These are phyloP conservation scores for Drosophila tropicalis DNA, from an alignment of 1,140 invertebrate species.

Conservation along the genomic window DNA sequence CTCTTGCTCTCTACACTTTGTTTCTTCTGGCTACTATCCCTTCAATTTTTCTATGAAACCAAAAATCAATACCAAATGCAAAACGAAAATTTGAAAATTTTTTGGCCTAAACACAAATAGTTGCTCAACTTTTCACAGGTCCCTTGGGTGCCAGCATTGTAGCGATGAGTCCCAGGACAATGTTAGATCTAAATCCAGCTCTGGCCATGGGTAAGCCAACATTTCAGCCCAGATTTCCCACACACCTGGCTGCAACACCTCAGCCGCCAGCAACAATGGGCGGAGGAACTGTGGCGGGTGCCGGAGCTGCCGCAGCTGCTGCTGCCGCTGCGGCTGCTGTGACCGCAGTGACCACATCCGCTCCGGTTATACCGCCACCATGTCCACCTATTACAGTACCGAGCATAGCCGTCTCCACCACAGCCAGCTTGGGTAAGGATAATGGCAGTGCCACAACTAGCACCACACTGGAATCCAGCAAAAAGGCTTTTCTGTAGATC, in stretches of 20 bases:
- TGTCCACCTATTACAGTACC: constrained; percentile 40
- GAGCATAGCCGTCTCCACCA: constrained; percentile 71
- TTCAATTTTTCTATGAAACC: constrained; percentile 6
- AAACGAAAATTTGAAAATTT: constrained; percentile 24
- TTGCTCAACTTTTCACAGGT: constrained; percentile 82
- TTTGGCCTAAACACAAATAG: constrained; percentile 66
- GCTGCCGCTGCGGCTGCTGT: constrained; percentile 38
- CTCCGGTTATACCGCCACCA: constrained; percentile 13
- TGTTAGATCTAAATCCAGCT: constrained; percentile 82
- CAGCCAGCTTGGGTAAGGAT: constrained; percentile 66
- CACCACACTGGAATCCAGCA: constrained; percentile 63
- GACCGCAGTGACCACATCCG: constrained; percentile 26
- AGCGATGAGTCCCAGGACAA: constrained; percentile 82
- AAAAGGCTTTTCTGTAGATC: constrained; percentile 67
- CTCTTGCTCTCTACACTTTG: constrained; percentile 40
- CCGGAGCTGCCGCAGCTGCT: constrained; percentile 26
- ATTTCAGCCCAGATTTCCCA: constrained; percentile 80
- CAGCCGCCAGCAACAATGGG: constrained; percentile 6
- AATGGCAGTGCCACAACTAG: constrained; percentile 52
- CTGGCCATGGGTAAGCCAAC: constrained; percentile 80
- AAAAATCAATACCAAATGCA: constrained; percentile 12
- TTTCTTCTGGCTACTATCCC: constrained; percentile 23
- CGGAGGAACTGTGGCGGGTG: constrained; percentile 30
- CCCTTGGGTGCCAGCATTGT: constrained; percentile 82
- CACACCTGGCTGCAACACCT: constrained; percentile 61